Evolutionary conservation across 2,888 invertebrate species (phyloP), one percentile per base, ranked within the genome.

Genomic region (Ectemnius lituratus): DNA sequence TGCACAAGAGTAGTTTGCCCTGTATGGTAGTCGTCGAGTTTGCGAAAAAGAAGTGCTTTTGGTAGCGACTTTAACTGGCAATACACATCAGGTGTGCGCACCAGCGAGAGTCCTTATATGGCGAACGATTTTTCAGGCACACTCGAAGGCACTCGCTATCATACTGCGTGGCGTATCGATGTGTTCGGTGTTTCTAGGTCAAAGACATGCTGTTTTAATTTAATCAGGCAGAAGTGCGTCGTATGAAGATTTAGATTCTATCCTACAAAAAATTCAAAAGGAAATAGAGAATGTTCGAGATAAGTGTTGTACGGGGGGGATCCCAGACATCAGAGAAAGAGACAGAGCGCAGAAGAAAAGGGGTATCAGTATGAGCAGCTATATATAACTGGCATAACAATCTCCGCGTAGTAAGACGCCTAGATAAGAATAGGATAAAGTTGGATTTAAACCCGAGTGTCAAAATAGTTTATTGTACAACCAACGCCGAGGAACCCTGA

Each of bases 41-140:
- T 52, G 63, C 67, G 63, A 45, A 8, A 60, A 52, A 70, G 66
- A 70, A 62, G 65, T 61, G 62, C 66, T 66, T 70, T 74, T 20
- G 47, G 37, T 47, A 66, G 37, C 52, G 57, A 69, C 56, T 62
- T 62, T 37, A 69, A 65, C 52, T 63, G 62, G 69, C 58, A 69
- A 64, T 58, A 49, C 61, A 52, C 62, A 28, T 65, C 67, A 16
- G 20, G 14, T 47, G 63, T 52, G 37, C 47, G 58, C 64, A 20
- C 45, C 49, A 37, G 37, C 46, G 47, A 37, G 52, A 27, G 27
- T 13, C 76, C 68, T 66, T 72, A 75, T 68, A 75, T 64, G 69
- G 76, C n/a, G 46, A 63, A 16, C 62, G 64, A 71, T 75, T 76
- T 76, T 75, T 61, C 73, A 61, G 57, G 62, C 64, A 58, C 62